Base-by-base conservation (phyloP, 2,888 invertebrate genomes). In the Ptychoptera albimana region DNA sequence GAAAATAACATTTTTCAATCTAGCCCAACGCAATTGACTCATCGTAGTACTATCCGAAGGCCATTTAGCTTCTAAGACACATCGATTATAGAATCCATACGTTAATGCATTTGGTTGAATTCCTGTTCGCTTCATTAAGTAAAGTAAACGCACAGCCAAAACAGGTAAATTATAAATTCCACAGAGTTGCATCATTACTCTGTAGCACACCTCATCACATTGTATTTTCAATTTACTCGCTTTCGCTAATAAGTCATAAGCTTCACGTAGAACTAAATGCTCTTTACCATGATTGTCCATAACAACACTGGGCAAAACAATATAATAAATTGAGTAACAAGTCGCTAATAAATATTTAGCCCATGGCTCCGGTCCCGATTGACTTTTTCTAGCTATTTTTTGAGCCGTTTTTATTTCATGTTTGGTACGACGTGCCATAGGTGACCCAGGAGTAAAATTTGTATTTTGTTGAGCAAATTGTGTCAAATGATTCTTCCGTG, bases 161-260 rank as follows among this genome's bases (percentile, higher is more conserved):
- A 92, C 82, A 0, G 98, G 97, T 58, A 91, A 76, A 46, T 88
- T 87, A 61, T 94, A 88, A 51, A 87, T 80, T 7, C 97, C 94
- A 66, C 97, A 98, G 16, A 98, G 71, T 65, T 97, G 94, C 89
- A 98, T 94, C 81, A 98, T 86, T 43, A 96, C 86, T 48, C 98
- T 77, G 65, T 96, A 98, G 67, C 97, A 97, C 42, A 97, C 88
- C 73, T 96, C 96, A 68, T 96, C 96, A 56, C 88, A 87, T 35
- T 84, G 82, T 49, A 94, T 76, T 55, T 82, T 75, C 45, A 86
- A 73, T 53, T 83, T 82, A 51, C 91, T 88, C 59, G 96, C 89
- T 52, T 83, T 77, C 39, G 85, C 83, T 37, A 98, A 70, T 42
- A 94, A 68, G 57, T 91, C 87, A 58, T 86, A 92, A 1, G 93